Percentiles rank a stretch among this genome's conserved stretches.
Evolutionary conservation across 1,140 invertebrate species (phyloP).

Genomic region (Luehdorfia chinensis): DNA sequence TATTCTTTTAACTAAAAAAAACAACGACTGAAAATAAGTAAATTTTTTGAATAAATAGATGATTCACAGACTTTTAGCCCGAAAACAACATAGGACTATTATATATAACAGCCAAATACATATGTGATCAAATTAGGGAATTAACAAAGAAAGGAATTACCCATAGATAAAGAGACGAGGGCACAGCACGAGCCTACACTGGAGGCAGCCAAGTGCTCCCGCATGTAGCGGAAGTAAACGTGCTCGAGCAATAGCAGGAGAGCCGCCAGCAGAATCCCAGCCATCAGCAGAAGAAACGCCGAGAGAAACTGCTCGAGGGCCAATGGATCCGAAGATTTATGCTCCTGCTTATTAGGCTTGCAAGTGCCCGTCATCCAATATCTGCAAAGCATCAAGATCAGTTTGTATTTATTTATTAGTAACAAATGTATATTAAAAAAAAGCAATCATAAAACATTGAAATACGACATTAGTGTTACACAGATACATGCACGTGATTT

Average conservation of each 20-base stretch:
- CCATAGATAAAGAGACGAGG: slow-evolving; percentile 90
- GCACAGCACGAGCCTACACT: slow-evolving; percentile 93
- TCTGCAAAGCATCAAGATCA: slow-evolving; percentile 24
- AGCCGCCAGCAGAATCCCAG: slow-evolving; percentile 92
- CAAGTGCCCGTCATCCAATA: slow-evolving; percentile 99
- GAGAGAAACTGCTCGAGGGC: slow-evolving; percentile 98
- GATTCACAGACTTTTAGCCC: no score
- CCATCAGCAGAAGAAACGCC: slow-evolving; percentile 96
- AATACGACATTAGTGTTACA: slow-evolving; percentile 11
- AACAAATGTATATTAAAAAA: background rate
- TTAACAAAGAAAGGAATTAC: no score
- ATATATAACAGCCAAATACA: no score
- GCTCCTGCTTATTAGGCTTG: slow-evolving; percentile 93
- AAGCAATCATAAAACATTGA: slow-evolving; percentile 2
- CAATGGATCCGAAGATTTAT: slow-evolving; percentile 93
- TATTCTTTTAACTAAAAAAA: no score
- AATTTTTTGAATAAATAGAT: no score
- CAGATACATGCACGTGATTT: slow-evolving; percentile 13
- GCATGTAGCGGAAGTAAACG: slow-evolving; percentile 94
- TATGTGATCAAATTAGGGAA: no score
- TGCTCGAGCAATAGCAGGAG: slow-evolving; percentile 93
- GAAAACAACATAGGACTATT: no score
- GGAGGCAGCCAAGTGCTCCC: slow-evolving; percentile 92
- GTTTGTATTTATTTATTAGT: background rate
- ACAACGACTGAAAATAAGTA: no score